Base-by-base conservation (phyloP, 2,113 vertebrate genomes). In the Microcebus ravelobensis region DNA sequence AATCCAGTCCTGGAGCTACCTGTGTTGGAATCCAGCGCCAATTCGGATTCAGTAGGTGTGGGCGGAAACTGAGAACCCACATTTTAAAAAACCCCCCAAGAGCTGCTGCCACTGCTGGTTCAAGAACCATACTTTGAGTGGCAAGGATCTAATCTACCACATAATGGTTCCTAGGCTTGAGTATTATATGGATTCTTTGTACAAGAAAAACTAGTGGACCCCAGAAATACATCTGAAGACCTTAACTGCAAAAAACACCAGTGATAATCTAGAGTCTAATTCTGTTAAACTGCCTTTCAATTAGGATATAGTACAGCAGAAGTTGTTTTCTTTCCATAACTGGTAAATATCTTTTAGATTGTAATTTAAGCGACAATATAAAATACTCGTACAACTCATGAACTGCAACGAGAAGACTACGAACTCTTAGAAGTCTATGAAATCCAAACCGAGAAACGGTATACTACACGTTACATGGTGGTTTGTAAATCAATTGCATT, bases 301-400 rank as follows among this genome's bases (percentile, higher is more conserved):
- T 68, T 82, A 87, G 25, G 17, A 82, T 59, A 86, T 36, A 61
- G 52, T 52, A 91, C 6, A 59, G 20, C 34, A 57, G 92, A 85
- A 85, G 25, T 70, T 74, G 13, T 83, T 87, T 90, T 65, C 17
- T 85, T 83, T 82, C 48, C 71, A 57, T 73, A 73, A 39, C 15
- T 9, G 14, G 65, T 50, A 89, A 67, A n/a, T 31, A 31, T 68
- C 68, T 77, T 93, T 45, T 68, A 88, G 55, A 52, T 85, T 34
- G 57, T 67, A 61, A 61, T 61, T 74, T 87, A 65, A 76, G 25
- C 71, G 39, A 74, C 21, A 90, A 68, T 68, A 76, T 68, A 74
- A 95, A 96, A 71, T 90, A 82, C 11, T 96, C 92, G 20, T 71
- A 23, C 39, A 81, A 81, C 8, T 74, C 17, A 52, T 52, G 23